Evolutionary conservation across 2,113 vertebrate species (phyloP).

Genomic region (Hucho hucho): DNA sequence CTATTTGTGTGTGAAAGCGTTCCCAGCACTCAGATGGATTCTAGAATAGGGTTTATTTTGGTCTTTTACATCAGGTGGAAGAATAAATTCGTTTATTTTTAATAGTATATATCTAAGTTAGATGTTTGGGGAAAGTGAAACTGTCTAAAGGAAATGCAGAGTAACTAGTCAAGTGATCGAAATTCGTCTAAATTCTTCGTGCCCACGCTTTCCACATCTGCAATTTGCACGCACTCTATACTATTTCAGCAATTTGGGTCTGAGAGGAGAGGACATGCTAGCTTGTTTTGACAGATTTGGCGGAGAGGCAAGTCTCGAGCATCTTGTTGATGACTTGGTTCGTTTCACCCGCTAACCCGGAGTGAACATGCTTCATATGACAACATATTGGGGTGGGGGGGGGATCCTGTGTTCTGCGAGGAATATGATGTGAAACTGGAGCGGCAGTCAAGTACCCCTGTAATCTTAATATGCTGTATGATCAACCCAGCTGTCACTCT

Average conservation of each 20-base stretch:
- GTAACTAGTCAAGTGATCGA: too few species aligned
- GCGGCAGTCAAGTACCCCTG: neutral
- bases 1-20: neutral
- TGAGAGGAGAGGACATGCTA: neutral
- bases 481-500: conserved; percentile 30
- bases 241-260: neutral
- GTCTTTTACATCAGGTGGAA: too few species aligned
- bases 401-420: neutral
- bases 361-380: conserved; percentile 20
- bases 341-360: conserved; percentile 11
- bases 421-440: conserved; percentile 6
- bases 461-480: conserved; percentile 15
- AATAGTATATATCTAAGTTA: too few species aligned
- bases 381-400: conserved; percentile 9
- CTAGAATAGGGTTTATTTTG: neutral
- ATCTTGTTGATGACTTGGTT: conserved; percentile 49
- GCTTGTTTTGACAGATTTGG: conserved; percentile 34
- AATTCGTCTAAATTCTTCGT: too few species aligned
- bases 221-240: neutral
- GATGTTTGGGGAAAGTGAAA: too few species aligned
- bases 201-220: too few species aligned
- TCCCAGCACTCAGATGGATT: neutral
- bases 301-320: conserved; percentile 31
- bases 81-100: too few species aligned
- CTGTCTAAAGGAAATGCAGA: too few species aligned